phyloP scores from a whole-genome alignment of 2,113 vertebrate species.

The Ifrita kowaldi region DNA sequence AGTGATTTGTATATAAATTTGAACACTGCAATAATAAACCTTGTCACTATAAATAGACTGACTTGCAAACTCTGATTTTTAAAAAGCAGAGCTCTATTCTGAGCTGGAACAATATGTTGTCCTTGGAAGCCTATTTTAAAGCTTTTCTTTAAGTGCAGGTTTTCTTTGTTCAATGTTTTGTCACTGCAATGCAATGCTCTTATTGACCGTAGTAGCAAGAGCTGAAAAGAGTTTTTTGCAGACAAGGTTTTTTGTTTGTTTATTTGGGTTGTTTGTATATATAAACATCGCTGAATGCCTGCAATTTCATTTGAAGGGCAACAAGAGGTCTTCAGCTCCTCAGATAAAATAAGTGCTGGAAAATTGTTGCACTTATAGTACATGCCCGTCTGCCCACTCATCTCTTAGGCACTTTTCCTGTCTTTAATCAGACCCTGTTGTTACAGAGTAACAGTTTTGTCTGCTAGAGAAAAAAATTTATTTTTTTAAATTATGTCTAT shows the following conservation, averaged over 20 bases:
- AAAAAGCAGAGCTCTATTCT: conserved; percentile 7
- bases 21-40: not conserved
- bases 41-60: not conserved
- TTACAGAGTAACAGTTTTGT: not conserved
- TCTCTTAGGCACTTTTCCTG: not conserved
- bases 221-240: not conserved
- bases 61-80: not conserved
- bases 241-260: not conserved
- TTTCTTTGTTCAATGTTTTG: not conserved
- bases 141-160: not conserved
- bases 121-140: conserved; percentile 43
- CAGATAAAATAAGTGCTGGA: not conserved
- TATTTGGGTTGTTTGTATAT: not conserved
- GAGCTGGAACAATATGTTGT: conserved; percentile 31
- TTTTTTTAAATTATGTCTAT: not conserved
- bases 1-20: not conserved
- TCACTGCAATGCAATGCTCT: not conserved
- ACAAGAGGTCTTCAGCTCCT: conserved; percentile 3
- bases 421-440: not conserved
- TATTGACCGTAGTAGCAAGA: not conserved
- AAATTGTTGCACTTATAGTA: not conserved
- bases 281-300: not conserved
- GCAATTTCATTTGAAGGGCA: conserved; percentile 36
- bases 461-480: not conserved
- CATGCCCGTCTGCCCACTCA: not conserved